Conservation (phyloP, 2,113 vertebrate species). For the Bambusicola thoracicus region DNA sequence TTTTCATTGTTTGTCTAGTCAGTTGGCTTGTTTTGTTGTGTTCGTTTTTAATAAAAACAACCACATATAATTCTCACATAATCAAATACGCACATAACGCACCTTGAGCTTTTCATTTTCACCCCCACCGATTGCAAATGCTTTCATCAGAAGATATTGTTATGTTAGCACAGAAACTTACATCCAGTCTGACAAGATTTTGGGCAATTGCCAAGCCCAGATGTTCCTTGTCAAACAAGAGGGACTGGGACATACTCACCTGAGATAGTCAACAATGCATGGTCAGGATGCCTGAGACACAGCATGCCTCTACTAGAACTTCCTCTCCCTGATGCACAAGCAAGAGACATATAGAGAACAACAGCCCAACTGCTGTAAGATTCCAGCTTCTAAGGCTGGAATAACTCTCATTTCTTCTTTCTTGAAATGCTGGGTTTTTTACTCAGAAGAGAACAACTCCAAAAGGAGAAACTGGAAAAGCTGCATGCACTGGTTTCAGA, state of each 20-base stretch:
- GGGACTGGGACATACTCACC: not conserved
- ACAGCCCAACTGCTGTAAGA: not conserved
- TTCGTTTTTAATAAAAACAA: not conserved
- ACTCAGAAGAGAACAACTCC: not conserved
- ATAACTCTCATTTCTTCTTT: not conserved
- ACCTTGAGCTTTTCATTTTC: not conserved
- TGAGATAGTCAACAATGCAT: accelerated
- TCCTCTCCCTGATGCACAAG: not conserved
- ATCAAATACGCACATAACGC: not conserved
- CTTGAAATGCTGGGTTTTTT: not conserved
- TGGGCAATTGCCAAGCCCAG: not conserved
- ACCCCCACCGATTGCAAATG: not conserved
- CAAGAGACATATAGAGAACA: not conserved
- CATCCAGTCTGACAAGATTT: not conserved
- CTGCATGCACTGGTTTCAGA: not conserved
- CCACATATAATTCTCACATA: not conserved
- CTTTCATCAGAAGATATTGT: not conserved
- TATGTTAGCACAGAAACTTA: not conserved
- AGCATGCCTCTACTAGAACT: accelerated
- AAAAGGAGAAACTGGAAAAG: not conserved
- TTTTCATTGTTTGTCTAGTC: not conserved
- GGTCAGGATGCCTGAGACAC: not conserved
- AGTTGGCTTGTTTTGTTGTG: not conserved
- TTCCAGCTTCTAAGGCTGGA: not conserved
- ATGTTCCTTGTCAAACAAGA: not conserved